A percentile compares a stretch with the other conserved stretches of the same genome.
Conservation (phyloP, 1,140 invertebrate species). For the Drepana arcuata region DNA sequence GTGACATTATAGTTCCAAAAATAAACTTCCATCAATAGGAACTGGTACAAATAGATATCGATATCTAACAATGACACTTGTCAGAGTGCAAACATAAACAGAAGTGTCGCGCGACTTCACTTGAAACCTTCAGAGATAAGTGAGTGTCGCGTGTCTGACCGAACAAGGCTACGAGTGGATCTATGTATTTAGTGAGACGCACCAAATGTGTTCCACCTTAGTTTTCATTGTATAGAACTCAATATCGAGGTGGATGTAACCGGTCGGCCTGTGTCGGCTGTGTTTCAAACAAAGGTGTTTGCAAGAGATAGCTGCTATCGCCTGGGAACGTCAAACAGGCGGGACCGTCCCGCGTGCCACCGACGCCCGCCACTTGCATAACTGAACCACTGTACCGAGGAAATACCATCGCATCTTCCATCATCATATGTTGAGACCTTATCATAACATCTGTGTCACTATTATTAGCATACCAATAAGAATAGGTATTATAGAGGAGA, state of each 20-base stretch:
- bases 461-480: too few species aligned
- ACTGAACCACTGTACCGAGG: slow-evolving; percentile 27
- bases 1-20: slow-evolving; percentile 3
- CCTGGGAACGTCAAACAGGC: slow-evolving; percentile 63
- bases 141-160: slow-evolving; percentile 40
- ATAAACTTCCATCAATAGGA: too few species aligned
- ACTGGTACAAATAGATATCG: slow-evolving; percentile 15
- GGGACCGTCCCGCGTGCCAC: slow-evolving; percentile 43
- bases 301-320: slow-evolving; percentile 58
- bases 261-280: slow-evolving; percentile 25
- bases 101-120: slow-evolving; percentile 46
- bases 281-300: slow-evolving; percentile 63
- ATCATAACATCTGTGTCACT: too few species aligned
- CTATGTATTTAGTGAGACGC: slow-evolving; percentile 13
- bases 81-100: slow-evolving; percentile 40
- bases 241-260: too few species aligned
- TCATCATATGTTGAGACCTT: too few species aligned
- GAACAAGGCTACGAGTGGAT: slow-evolving; percentile 17
- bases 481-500: too few species aligned
- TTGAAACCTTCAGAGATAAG: slow-evolving; percentile 54
- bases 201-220: slow-evolving; percentile 20
- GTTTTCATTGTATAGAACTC: too few species aligned
- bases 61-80: slow-evolving; percentile 34
- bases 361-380: slow-evolving; percentile 38
- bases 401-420: too few species aligned